These are phyloP conservation scores for Chrosomus eos DNA, from an alignment of 2,797 vertebrate genomes.

Conservation along the genomic window DNA sequence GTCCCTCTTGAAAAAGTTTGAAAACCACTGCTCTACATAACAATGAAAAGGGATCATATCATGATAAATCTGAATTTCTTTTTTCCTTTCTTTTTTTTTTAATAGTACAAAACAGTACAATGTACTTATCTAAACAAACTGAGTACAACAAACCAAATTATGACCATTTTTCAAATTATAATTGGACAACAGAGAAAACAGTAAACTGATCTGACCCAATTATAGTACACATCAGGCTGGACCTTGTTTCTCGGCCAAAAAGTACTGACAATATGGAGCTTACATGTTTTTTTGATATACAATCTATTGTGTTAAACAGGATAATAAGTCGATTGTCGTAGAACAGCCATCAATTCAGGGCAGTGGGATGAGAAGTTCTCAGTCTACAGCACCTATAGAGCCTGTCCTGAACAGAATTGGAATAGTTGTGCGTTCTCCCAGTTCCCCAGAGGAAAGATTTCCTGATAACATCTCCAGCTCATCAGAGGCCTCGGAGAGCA, in stretches of 20 bases:
- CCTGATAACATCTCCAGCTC: slow-evolving; percentile 92
- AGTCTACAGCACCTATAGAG: slow-evolving; percentile 76
- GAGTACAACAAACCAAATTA: not conserved
- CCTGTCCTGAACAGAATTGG: slow-evolving; percentile 79
- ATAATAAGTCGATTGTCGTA: slow-evolving; percentile 89
- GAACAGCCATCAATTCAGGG: slow-evolving; percentile 89
- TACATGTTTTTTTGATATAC: not conserved
- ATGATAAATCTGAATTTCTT: not conserved
- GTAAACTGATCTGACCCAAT: not conserved
- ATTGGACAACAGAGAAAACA: not conserved
- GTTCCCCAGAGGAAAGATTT: slow-evolving; percentile 87
- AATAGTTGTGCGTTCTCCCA: slow-evolving; percentile 77
- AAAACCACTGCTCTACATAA: slow-evolving; percentile 1
- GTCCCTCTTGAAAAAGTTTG: too few species aligned
- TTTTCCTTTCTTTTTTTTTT: not conserved
- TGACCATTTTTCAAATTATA: not conserved
- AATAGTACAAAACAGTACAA: not conserved
- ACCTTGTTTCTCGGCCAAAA: not conserved
- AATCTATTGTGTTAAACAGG: slow-evolving; percentile 75
- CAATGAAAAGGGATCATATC: not conserved
- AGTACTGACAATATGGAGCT: not conserved
- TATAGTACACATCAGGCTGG: not conserved
- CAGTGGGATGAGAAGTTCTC: slow-evolving; percentile 78
- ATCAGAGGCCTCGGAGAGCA: slow-evolving; percentile 91
- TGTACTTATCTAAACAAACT: not conserved